Conservation (phyloP, 2,113 vertebrate species). For the Urocitellus parryii region DNA sequence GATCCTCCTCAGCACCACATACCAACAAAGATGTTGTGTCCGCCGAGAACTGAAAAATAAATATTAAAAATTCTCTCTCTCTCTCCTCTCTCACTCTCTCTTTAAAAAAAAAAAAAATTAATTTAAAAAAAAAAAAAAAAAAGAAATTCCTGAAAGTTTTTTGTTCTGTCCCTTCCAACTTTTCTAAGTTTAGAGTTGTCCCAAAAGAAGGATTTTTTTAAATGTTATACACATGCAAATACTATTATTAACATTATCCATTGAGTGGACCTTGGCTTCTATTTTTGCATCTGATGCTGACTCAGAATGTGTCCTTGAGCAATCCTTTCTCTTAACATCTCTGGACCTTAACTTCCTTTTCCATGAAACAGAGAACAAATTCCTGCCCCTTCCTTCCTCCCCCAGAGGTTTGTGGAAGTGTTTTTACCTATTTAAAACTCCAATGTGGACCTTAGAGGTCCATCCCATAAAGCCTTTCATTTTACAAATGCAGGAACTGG, state of each 20-base stretch:
- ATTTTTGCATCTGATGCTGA: neutral
- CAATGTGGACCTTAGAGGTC: neutral
- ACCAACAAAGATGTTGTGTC: no score
- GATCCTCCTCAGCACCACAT: no score
- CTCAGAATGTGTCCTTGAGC: neutral
- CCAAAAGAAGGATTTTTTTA: neutral
- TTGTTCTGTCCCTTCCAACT: neutral
- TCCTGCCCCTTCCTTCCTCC: neutral
- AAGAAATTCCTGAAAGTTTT: neutral
- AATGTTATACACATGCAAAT: neutral
- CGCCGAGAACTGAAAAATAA: no score
- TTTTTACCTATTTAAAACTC: neutral
- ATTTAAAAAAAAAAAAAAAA: no score
- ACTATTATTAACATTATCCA: neutral
- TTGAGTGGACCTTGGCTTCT: neutral
- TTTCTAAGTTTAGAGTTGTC: neutral
- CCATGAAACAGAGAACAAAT: slow-evolving; percentile 7
- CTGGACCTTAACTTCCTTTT: neutral
- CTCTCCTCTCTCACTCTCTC: no score
- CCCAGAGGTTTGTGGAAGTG: neutral
- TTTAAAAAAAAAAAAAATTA: no score
- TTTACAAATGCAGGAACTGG: neutral
- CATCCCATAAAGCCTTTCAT: neutral
- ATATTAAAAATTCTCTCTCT: no score
- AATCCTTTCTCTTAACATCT: slow-evolving; percentile 24